Base-by-base conservation (phyloP, 2,888 invertebrate genomes). In the Epinotia bilunana region DNA sequence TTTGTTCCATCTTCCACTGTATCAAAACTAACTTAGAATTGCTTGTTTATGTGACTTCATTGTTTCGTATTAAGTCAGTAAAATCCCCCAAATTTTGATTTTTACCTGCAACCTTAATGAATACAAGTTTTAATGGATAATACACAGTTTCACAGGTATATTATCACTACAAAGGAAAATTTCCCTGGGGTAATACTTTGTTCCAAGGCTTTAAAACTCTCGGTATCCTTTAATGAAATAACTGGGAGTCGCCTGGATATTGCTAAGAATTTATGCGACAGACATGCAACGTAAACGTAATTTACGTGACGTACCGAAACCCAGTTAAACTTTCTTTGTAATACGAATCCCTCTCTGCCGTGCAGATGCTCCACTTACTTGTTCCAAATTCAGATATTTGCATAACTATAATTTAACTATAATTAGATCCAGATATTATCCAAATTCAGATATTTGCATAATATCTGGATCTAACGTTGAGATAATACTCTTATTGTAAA, bases 381-480 rank as follows among this genome's bases (percentile, higher is more conserved):
- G 81, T 79, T 74, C 82, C 79, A 86, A 86, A 88, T 88, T 85
- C 85, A 86, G 88, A 89, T 84, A 86, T 87, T 82, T 80, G 78
- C 77, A 79, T 81, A 83, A 83, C 80, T n/a, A n/a, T n/a, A n/a
- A n/a, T n/a, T n/a, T n/a, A n/a, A n/a, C n/a, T n/a, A n/a, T n/a
- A n/a, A n/a, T n/a, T n/a, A n/a, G n/a, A n/a, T n/a, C n/a, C n/a
- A n/a, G n/a, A n/a, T n/a, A n/a, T n/a, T n/a, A n/a, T 74, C 82
- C 79, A 86, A 86, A 88, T 88, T 85, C 85, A 86, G 88, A 89
- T 84, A 86, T 87, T 82, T 80, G 78, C 77, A 79, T 81, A 83
- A 83, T 80, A 82, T 80, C 80, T 75, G 76, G 79, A 79, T 55
- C 49, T 60, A 20, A 63, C 62, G n/a, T 28, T 11, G 28, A 23